Evolutionary conservation across 2,888 invertebrate genomes (phyloP).

Genomic region (Phytoseiulus persimilis): DNA sequence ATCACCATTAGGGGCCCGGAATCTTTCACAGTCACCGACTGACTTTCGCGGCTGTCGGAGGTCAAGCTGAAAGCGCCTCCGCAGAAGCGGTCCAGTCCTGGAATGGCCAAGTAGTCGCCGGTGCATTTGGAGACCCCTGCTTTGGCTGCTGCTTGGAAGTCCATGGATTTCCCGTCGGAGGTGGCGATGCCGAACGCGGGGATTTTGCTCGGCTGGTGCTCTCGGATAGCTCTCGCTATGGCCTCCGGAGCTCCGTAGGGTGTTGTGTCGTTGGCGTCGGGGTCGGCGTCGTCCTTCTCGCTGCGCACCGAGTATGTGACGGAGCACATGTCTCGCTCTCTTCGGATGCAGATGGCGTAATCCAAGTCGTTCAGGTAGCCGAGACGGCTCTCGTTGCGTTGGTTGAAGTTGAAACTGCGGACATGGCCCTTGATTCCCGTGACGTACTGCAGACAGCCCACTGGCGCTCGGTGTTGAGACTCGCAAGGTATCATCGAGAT

Average conservation of each 20-base stretch:
- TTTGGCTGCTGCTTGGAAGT: constrained; percentile 29
- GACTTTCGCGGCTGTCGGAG: constrained; percentile 20
- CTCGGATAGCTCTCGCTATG: not conserved
- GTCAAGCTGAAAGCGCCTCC: constrained; percentile 24
- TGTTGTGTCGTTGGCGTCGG: constrained; percentile 29
- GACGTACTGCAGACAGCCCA: constrained; percentile 64
- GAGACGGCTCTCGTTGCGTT: constrained; percentile 48
- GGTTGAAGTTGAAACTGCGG: constrained; percentile 75
- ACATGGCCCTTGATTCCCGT: constrained; percentile 71
- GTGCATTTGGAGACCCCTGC: constrained; percentile 20
- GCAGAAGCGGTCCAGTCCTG: constrained; percentile 36
- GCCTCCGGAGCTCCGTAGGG: constrained; percentile 37
- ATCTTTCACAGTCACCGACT: constrained; percentile 42
- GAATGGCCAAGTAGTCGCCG: constrained; percentile 25
- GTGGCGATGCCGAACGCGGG: constrained; percentile 31
- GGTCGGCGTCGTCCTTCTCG: constrained; percentile 22
- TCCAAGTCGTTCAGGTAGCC: constrained; percentile 68
- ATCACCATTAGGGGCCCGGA: constrained; percentile 44
- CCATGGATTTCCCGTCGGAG: constrained; percentile 29
- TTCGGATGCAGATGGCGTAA: constrained; percentile 73
- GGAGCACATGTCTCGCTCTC: constrained; percentile 76
- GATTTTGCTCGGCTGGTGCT: not conserved
- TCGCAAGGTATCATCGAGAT: constrained; percentile 20
- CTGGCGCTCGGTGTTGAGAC: constrained; percentile 1
- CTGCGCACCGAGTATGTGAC: constrained; percentile 51